Percentiles rank a stretch among this genome's conserved stretches.
These are phyloP conservation scores for Erpobdella octoculata DNA, from an alignment of 2,888 invertebrate species.

Conservation along the genomic window DNA sequence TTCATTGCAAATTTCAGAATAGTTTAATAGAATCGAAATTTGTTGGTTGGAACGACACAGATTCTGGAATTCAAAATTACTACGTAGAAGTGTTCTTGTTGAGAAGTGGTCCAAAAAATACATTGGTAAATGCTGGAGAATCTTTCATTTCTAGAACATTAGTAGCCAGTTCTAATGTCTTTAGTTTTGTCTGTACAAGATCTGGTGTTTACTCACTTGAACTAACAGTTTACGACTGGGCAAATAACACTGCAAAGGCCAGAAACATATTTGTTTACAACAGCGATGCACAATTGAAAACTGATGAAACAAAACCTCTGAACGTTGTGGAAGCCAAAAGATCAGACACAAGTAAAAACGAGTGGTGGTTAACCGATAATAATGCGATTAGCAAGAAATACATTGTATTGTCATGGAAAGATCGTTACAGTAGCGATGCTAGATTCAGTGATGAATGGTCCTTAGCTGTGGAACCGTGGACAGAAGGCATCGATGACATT, in stretches of 20 bases:
- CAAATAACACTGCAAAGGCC: constrained; percentile 19
- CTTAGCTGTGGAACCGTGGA: constrained; percentile 5
- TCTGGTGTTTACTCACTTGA: constrained; percentile 29
- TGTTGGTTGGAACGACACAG: constrained; percentile 15
- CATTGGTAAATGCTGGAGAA: background rate
- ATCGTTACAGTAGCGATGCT: background rate
- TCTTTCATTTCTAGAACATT: background rate
- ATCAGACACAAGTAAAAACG: background rate
- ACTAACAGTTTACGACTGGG: constrained; percentile 24
- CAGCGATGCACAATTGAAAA: background rate
- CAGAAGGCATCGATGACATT: constrained; percentile 11
- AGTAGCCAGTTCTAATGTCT: background rate
- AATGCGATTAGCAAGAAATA: background rate
- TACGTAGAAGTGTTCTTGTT: background rate
- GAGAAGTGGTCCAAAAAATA: background rate
- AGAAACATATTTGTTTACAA: constrained; percentile 25
- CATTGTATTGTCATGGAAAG: constrained; percentile 15
- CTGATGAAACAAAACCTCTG: constrained; percentile 5
- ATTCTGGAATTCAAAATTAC: background rate
- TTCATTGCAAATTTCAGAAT: background rate
- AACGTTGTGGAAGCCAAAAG: constrained; percentile 2
- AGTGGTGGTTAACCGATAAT: constrained; percentile 1
- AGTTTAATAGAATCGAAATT: background rate
- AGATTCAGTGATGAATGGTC: constrained; percentile 11
- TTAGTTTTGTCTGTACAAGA: background rate